phyloP scores from a whole-genome alignment of 2,888 invertebrate genomes.

The Cryptocheilus praepositus region DNA sequence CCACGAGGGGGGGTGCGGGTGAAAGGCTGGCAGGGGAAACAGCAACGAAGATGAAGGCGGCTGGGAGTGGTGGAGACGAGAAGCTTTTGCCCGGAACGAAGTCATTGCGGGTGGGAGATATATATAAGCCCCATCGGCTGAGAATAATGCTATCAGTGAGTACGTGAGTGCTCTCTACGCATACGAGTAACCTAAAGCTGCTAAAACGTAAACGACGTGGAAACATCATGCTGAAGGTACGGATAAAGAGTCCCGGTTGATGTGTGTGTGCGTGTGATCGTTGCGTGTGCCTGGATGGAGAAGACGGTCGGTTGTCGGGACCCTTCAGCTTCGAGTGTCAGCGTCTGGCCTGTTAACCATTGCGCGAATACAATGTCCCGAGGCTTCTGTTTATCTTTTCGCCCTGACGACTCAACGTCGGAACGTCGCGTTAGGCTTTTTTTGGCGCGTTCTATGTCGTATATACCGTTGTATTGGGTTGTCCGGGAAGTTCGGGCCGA shows the following conservation, averaged over 20 bases:
- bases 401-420: too few relatives aligned
- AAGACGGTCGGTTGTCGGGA: too few relatives aligned
- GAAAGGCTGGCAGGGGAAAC: slow-evolving; percentile 19
- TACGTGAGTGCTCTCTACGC: slow-evolving; percentile 62
- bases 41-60: slow-evolving; percentile 15
- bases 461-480: too few relatives aligned
- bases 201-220: slow-evolving; percentile 35
- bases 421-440: too few relatives aligned
- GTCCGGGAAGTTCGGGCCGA: too few relatives aligned
- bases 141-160: slow-evolving; percentile 74
- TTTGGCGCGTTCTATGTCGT: too few relatives aligned
- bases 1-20: slow-evolving; percentile 2
- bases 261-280: too few relatives aligned
- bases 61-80: slow-evolving; percentile 21
- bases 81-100: slow-evolving; percentile 57
- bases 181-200: slow-evolving; percentile 43
- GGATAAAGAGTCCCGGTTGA: slow-evolving; percentile 7
- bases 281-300: too few relatives aligned
- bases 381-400: too few relatives aligned
- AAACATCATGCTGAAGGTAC: slow-evolving; percentile 69
- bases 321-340: too few relatives aligned
- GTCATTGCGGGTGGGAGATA: slow-evolving; percentile 69
- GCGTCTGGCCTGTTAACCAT: too few relatives aligned
- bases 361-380: too few relatives aligned
- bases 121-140: slow-evolving; percentile 71